These are phyloP conservation scores for Tretioscincus oriximinensis DNA, from an alignment of 2,113 vertebrate genomes.

Conservation along the genomic window DNA sequence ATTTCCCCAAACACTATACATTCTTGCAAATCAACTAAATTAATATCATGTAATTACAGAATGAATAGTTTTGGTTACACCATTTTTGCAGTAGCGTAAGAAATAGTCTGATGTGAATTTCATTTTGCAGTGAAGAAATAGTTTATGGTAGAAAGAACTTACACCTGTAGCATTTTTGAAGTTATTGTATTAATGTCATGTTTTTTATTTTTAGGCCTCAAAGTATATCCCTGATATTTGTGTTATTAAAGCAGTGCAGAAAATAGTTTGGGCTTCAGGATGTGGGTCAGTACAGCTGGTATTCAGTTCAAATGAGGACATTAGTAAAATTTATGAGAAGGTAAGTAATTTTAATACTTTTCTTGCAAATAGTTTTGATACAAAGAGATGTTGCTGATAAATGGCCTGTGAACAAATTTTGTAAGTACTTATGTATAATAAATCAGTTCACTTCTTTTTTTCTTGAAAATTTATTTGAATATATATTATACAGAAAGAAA, in stretches of 20 bases:
- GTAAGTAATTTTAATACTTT: conserved; percentile 68
- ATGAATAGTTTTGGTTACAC: neutral
- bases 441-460: neutral
- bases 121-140: neutral
- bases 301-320: conserved; percentile 97
- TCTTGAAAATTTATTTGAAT: neutral
- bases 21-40: too few species aligned
- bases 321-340: conserved; percentile 98
- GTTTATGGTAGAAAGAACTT: neutral
- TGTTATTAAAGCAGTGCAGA: conserved; percentile 96
- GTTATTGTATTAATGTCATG: conserved; percentile 18
- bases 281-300: conserved; percentile 95
- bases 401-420: neutral
- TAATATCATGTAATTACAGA: neutral
- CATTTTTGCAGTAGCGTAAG: too few species aligned
- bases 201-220: conserved; percentile 84
- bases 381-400: neutral
- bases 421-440: neutral
- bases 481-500: too few species aligned
- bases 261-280: conserved; percentile 98
- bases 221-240: conserved; percentile 99
- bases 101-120: neutral
- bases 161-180: neutral
- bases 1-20: too few species aligned
- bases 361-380: neutral